Conservation (phyloP, 2,113 vertebrate species). For the Chamaea fasciata region DNA sequence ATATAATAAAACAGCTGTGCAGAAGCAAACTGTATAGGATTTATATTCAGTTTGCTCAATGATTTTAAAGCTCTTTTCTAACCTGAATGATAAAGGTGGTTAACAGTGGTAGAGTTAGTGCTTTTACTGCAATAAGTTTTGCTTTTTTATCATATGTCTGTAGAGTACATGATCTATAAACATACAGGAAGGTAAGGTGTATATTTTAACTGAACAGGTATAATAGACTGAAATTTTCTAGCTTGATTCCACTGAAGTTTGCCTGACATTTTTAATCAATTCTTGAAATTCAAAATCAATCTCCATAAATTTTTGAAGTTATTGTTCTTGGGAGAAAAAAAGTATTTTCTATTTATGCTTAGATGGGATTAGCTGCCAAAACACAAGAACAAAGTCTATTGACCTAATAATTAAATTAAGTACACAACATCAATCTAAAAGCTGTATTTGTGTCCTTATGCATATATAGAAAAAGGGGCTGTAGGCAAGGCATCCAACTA, state of each 20-base stretch:
- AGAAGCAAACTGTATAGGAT: neutral
- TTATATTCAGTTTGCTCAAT: neutral
- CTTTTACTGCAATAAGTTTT: neutral
- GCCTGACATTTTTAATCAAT: neutral
- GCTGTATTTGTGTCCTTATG: neutral
- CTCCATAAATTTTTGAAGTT: neutral
- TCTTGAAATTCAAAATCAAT: neutral
- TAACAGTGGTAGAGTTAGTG: neutral
- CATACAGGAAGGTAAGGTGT: neutral
- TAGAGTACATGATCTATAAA: neutral
- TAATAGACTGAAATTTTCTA: neutral
- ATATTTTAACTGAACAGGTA: neutral
- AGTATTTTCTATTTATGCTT: neutral
- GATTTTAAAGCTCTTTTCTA: neutral
- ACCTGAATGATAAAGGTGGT: neutral
- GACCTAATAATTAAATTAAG: neutral
- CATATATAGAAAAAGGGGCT: neutral
- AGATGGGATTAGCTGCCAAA: neutral
- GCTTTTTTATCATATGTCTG: too few relatives aligned
- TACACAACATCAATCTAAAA: neutral
- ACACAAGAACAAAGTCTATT: neutral
- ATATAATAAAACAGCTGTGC: neutral
- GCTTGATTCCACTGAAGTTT: neutral
- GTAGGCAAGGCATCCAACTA: neutral
- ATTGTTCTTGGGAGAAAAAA: accelerated